Percentiles rank a stretch among this genome's conserved stretches.
Conservation (phyloP, 2,888 invertebrate genomes). For the Enchytraeus crypticus region DNA sequence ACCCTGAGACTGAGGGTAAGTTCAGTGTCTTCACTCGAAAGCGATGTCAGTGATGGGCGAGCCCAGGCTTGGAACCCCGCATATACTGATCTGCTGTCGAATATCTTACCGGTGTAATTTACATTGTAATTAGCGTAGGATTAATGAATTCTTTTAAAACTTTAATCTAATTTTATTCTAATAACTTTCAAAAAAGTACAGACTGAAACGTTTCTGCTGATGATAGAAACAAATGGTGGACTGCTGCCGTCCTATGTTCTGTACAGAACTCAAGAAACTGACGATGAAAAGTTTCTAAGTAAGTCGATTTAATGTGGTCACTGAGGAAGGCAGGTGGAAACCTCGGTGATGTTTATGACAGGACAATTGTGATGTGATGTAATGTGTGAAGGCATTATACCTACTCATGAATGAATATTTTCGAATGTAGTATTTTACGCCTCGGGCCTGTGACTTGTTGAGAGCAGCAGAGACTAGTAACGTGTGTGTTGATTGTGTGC, state of each 20-base stretch:
- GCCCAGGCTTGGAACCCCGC: too few relatives aligned
- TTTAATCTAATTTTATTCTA: background rate
- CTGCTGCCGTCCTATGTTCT: too few relatives aligned
- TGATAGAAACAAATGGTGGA: too few relatives aligned
- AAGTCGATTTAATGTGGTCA: background rate
- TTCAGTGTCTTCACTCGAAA: background rate
- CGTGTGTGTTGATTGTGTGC: conserved; percentile 14
- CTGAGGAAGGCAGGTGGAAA: background rate
- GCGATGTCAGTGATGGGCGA: too few relatives aligned
- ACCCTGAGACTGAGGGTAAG: conserved; percentile 46
- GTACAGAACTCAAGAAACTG: background rate
- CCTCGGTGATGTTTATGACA: background rate
- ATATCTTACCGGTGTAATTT: too few relatives aligned
- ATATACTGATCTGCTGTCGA: too few relatives aligned
- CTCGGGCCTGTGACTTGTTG: background rate
- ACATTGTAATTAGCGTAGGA: background rate
- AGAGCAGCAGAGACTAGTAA: background rate
- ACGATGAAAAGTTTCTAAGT: background rate
- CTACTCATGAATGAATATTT: background rate
- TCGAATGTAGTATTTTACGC: background rate
- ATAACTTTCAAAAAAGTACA: background rate
- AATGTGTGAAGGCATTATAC: background rate
- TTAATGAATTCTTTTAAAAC: background rate
- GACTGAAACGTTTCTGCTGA: background rate
- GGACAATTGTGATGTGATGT: background rate